Base-by-base conservation (phyloP, 2,113 vertebrate species). In the Gopherus evgoodei region DNA sequence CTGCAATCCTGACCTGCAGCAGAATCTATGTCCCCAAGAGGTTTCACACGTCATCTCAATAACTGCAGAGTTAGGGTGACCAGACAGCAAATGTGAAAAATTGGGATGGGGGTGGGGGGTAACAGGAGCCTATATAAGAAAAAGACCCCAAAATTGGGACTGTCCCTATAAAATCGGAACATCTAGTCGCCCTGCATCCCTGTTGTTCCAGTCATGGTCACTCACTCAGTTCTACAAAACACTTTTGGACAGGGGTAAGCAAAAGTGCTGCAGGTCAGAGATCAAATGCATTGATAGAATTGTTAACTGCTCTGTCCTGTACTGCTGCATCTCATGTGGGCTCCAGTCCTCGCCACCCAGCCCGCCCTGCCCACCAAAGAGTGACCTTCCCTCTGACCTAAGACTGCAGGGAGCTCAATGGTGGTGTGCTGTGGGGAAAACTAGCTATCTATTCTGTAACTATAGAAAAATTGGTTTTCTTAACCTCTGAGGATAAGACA, bases 291-390 rank as follows among this genome's bases (percentile, higher is more conserved):
- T 2, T 17, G 62, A n/a, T 80, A 6, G 81, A n/a, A 90, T 10
- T 24, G 35, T 54, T 69, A 14, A 31, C 22, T 29, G 56, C 50
- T 57, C 83, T 50, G 21, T 78, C 49, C 49, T 54, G 31, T 50
- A 56, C 42, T 83, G 65, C 50, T 56, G 57, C 21, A 42, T 5
- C 42, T 22, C 0, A 0, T 3, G 11, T 29, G 35, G 49, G 35
- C 7, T 69, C 56, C 44, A 16, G 42, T n/a, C 8, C 9, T 47
- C 44, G 56, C 76, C 24, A 7, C 50, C 84, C 19, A 13, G 1
- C 19, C 49, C 24, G 31, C 35, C 44, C 25, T 76, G 44, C 17
- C 87, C 16, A 19, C 19, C 31, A 49, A 1, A 0, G 47, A 38
- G 53, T 75, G 59, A 8, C 24, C 31, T 82, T 0, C 0, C 47